Conservation (phyloP, 2,888 invertebrate genomes). For the Sesia bembeciformis region DNA sequence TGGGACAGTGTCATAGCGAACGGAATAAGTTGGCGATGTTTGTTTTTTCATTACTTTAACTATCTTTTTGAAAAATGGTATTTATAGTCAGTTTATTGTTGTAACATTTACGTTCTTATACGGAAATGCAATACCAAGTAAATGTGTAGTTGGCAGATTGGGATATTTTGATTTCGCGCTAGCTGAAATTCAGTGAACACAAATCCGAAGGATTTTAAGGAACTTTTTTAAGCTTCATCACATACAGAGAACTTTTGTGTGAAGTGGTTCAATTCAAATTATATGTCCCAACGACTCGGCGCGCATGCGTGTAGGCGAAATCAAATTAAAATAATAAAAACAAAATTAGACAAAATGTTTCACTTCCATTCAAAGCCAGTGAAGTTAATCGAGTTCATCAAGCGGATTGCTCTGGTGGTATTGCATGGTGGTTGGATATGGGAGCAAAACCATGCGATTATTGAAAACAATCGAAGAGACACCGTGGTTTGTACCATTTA, state of each 20-base stretch:
- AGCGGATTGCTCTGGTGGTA: not conserved
- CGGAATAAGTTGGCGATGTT: not conserved
- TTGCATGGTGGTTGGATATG: conserved; percentile 14
- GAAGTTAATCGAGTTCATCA: conserved; percentile 22
- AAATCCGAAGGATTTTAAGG: too few relatives aligned
- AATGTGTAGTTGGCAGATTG: too few relatives aligned
- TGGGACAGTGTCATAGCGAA: conserved; percentile 21
- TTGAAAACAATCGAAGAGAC: not conserved
- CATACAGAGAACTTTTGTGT: too few relatives aligned
- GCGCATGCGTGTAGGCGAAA: conserved; percentile 52
- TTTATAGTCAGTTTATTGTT: not conserved
- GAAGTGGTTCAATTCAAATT: too few relatives aligned
- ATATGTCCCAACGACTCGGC: conserved; percentile 53
- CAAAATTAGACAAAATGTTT: conserved; percentile 30
- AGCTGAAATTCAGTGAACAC: too few relatives aligned
- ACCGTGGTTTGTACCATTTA: not conserved
- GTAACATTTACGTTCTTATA: too few relatives aligned
- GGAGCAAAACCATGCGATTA: conserved; percentile 14
- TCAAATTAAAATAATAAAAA: conserved; percentile 38
- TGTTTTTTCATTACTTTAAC: not conserved
- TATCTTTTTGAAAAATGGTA: too few relatives aligned
- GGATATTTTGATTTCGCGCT: too few relatives aligned
- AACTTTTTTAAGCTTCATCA: too few relatives aligned
- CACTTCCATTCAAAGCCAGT: conserved; percentile 61
- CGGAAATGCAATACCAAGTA: too few relatives aligned